Evolutionary conservation across 2,113 vertebrate species (phyloP).

Genomic region (Pontoporia blainvillei): DNA sequence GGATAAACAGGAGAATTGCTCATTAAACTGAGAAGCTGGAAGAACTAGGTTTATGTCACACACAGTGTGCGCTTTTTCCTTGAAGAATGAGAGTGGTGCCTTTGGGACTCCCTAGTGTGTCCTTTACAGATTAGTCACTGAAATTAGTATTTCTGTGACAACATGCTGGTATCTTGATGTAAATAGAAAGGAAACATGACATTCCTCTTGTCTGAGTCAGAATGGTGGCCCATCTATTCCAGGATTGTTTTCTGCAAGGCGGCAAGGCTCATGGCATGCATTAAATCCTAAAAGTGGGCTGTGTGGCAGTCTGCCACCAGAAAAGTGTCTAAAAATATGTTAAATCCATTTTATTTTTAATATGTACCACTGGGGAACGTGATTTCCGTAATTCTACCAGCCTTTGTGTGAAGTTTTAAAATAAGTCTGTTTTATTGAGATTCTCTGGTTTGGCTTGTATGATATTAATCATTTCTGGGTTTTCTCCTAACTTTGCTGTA

Average conservation of each 20-base stretch:
- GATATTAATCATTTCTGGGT: not conserved
- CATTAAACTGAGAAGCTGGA: not conserved
- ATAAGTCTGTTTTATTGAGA: not conserved
- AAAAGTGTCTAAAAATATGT: not conserved
- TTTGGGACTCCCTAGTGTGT: not conserved
- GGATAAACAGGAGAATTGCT: not conserved
- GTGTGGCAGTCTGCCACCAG: not conserved
- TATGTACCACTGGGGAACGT: not conserved
- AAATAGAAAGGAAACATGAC: not conserved
- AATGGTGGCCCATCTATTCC: not conserved
- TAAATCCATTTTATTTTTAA: not conserved
- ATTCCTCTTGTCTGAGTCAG: slow-evolving; percentile 17
- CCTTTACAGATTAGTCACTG: not conserved
- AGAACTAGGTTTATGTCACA: not conserved
- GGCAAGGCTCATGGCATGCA: not conserved
- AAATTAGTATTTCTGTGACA: not conserved
- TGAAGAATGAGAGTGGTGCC: not conserved
- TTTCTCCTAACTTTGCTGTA: not conserved
- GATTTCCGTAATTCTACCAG: not conserved
- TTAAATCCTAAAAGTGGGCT: not conserved
- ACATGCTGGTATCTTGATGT: not conserved
- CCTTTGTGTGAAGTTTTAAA: not conserved
- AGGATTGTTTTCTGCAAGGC: not conserved
- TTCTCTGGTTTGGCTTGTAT: not conserved
- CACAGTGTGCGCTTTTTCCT: not conserved